phyloP scores from a whole-genome alignment of 2,113 vertebrate species.

The Python bivittatus region DNA sequence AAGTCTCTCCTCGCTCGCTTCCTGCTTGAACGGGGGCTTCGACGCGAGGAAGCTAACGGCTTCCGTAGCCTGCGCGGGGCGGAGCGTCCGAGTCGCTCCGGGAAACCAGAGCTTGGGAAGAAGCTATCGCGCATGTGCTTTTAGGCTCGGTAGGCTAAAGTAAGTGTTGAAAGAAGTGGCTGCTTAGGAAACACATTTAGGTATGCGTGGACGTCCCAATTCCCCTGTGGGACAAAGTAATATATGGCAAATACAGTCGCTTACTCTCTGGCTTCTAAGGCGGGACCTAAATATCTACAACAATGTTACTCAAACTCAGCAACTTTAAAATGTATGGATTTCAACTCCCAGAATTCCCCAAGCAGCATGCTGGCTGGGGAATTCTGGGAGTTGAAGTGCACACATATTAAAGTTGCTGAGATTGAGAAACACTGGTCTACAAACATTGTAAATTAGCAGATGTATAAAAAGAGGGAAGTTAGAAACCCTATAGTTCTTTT shows the following conservation, averaged over 20 bases:
- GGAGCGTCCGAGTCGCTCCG: not conserved
- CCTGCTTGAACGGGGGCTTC: not conserved
- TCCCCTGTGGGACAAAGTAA: not conserved
- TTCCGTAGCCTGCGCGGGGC: not conserved
- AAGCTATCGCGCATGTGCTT: not conserved
- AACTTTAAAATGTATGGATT: not conserved
- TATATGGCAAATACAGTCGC: not conserved
- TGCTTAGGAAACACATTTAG: too few species aligned
- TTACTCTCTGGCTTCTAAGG: not conserved
- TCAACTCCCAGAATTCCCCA: not conserved
- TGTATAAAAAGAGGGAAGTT: not conserved
- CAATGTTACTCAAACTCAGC: not conserved
- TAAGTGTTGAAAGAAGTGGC: not conserved
- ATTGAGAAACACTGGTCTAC: not conserved
- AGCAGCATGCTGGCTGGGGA: not conserved
- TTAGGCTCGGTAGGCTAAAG: not conserved
- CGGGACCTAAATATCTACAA: not conserved
- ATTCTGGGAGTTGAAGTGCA: not conserved
- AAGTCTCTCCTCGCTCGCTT: too few species aligned
- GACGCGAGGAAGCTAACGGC: not conserved
- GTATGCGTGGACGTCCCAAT: not conserved
- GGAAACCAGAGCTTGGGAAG: not conserved
- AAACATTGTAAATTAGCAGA: not conserved
- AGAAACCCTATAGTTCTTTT: not conserved
- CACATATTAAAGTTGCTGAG: not conserved